Base-by-base conservation (phyloP, 2,113 vertebrate genomes). In the Fregata magnificens region DNA sequence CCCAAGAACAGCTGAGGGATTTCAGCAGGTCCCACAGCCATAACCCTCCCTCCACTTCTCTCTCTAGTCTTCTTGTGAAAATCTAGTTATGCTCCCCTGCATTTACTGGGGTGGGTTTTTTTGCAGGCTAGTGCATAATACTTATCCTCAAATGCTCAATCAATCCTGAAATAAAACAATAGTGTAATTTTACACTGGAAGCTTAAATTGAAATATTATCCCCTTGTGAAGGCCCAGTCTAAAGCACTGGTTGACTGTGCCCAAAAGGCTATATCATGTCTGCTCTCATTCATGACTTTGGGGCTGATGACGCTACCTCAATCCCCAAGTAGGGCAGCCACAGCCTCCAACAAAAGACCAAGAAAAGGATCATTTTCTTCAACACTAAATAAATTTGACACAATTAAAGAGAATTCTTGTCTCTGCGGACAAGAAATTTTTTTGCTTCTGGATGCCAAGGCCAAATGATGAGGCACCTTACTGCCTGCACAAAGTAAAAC, bases 151-250 rank as follows among this genome's bases (percentile, higher is more conserved):
- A 86, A 83, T 62, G 83, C 16, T 86, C 65, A 66, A 71, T 94
- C 17, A 86, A 21, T 88, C 59, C 38, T 84, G 59, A 92, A 87
- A 77, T 29, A 86, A 49, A 92, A 94, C 72, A 95, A 88, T 71
- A 63, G 24, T 31, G 11, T 47, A 94, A 96, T 96, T 93, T 93
- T 81, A 77, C 32, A 73, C 9, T 95, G 93, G 95, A 95, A 95
- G 32, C 67, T 85, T 88, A 83, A 88, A 96, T 22, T 94, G 59
- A 93, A 94, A 91, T 93, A 93, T 74, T 86, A 91, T 70, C 47
- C 83, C 36, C 45, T 65, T 88, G 71, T 2, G 22, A 93, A 86
- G 55, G 17, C 40, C 36, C 31, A 29, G 44, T 71, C 26, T 82
- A 71, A 95, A 78, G 42, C 24, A 89, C 56, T 47, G 11, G 21